Evolutionary conservation across 2,888 invertebrate genomes (phyloP).

Genomic region (Thereva unica): DNA sequence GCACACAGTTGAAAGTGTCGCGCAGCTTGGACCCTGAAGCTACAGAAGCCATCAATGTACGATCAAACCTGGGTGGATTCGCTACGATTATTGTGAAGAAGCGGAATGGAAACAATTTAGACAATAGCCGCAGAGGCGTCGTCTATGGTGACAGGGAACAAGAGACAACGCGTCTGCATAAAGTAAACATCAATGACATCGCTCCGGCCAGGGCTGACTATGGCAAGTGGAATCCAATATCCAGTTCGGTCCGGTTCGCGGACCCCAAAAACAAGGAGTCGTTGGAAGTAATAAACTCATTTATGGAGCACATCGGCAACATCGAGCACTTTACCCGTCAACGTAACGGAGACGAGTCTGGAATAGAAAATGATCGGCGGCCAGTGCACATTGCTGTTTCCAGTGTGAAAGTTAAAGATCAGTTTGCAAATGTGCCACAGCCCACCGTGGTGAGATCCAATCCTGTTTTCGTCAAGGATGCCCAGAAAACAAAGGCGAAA

Average conservation of each 20-base stretch:
- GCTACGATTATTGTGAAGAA: slow-evolving; percentile 79
- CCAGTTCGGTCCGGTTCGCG: slow-evolving; percentile 46
- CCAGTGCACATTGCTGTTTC: slow-evolving; percentile 63
- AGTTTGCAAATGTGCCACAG: slow-evolving; percentile 63
- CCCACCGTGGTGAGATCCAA: slow-evolving; percentile 72
- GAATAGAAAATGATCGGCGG: slow-evolving; percentile 62
- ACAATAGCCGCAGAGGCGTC: not conserved
- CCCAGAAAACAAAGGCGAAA: slow-evolving; percentile 53
- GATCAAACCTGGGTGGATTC: slow-evolving; percentile 74
- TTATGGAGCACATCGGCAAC: slow-evolving; percentile 44
- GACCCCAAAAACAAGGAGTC: slow-evolving; percentile 42
- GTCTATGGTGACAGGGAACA: not conserved
- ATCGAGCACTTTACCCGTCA: slow-evolving; percentile 37
- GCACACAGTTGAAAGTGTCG: slow-evolving; percentile 77
- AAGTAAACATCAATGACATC: slow-evolving; percentile 16
- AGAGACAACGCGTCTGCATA: slow-evolving; percentile 16
- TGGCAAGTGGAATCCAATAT: slow-evolving; percentile 56
- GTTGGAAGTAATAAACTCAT: slow-evolving; percentile 43
- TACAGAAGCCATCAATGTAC: slow-evolving; percentile 76
- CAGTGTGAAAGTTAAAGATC: slow-evolving; percentile 60
- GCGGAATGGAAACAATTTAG: slow-evolving; percentile 62
- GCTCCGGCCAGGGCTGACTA: slow-evolving; percentile 42
- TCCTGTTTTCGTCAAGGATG: slow-evolving; percentile 63
- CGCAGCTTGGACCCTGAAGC: slow-evolving; percentile 76
- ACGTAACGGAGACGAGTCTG: slow-evolving; percentile 45